Evolutionary conservation across 2,888 invertebrate genomes (phyloP).

Genomic region (Xanthia togata): DNA sequence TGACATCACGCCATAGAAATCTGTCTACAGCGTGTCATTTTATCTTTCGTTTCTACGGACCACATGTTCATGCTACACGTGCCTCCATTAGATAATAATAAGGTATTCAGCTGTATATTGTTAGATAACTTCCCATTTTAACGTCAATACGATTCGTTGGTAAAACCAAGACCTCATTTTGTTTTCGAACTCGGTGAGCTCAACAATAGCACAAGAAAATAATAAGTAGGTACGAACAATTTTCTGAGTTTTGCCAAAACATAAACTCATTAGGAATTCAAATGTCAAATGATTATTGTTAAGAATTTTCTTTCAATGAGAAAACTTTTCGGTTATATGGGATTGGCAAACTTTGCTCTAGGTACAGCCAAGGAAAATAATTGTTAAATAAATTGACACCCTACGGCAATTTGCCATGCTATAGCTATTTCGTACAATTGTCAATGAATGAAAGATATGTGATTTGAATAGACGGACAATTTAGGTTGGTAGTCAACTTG

Average conservation of each 20-base stretch:
- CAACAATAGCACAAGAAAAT: slow-evolving; percentile 23
- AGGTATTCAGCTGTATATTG: background rate
- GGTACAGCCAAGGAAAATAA: background rate
- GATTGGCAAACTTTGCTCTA: slow-evolving; percentile 12
- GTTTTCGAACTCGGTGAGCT: slow-evolving; percentile 19
- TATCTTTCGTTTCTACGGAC: background rate
- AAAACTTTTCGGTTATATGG: slow-evolving; percentile 41
- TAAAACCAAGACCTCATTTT: slow-evolving; percentile 7
- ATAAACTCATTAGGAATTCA: slow-evolving; percentile 43
- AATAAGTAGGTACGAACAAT: slow-evolving; percentile 12
- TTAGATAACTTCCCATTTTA: background rate
- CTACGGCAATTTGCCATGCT: background rate
- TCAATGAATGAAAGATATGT: background rate
- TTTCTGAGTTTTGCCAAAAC: slow-evolving; percentile 28
- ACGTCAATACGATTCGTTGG: slow-evolving; percentile 13
- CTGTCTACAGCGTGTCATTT: background rate
- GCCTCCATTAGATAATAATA: background rate
- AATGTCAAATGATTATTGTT: slow-evolving; percentile 40
- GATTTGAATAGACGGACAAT: background rate
- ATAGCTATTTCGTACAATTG: background rate
- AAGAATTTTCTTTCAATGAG: slow-evolving; percentile 26
- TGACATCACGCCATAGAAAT: background rate
- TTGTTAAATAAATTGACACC: background rate
- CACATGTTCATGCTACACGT: no score
- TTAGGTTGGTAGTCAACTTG: background rate